A percentile compares a stretch with the other conserved stretches of the same genome.
phyloP scores from a whole-genome alignment of 2,797 vertebrate species.

The Pantherophis alleghaniensis region DNA sequence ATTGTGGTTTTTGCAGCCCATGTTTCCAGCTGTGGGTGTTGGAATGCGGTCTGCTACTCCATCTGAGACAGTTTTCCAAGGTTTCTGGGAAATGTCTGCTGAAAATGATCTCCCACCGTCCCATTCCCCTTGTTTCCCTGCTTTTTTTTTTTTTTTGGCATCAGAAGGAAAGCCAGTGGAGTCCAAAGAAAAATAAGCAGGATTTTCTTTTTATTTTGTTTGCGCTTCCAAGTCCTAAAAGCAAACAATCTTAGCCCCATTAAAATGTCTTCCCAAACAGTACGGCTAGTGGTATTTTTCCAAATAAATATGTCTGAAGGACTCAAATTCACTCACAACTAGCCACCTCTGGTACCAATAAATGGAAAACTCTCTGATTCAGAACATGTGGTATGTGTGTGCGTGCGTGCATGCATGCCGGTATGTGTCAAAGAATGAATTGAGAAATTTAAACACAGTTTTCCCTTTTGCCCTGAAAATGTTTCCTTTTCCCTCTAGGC shows the following conservation, averaged over 20 bases:
- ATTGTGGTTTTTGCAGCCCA: accelerated
- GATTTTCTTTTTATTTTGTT: conserved; percentile 27
- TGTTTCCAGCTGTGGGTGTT: background rate
- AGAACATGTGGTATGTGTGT: conserved; percentile 15
- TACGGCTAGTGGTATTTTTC: conserved; percentile 45
- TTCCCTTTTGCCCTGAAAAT: conserved; percentile 52
- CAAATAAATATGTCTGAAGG: conserved; percentile 1
- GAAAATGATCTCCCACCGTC: conserved; percentile 36
- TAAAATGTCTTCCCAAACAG: conserved; percentile 52
- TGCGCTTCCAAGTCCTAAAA: conserved; percentile 32
- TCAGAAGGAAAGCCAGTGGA: background rate
- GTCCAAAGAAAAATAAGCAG: conserved; percentile 40
- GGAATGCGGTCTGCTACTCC: conserved; percentile 15
- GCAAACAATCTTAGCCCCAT: conserved; percentile 41
- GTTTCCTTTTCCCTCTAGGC: conserved; percentile 49
- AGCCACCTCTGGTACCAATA: conserved; percentile 42
- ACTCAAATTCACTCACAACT: conserved; percentile 38
- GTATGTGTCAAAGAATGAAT: background rate
- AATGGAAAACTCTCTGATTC: conserved; percentile 36
- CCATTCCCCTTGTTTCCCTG: conserved; percentile 25
- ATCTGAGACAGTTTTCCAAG: background rate
- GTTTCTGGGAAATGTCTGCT: conserved; percentile 34
- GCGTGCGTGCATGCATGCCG: no score
- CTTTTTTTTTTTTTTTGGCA: conserved; percentile 14
- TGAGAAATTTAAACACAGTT: conserved; percentile 53